Evolutionary conservation across 1,140 invertebrate species (phyloP), one percentile per base, ranked within the genome.

Genomic region (Capitella teleta): DNA sequence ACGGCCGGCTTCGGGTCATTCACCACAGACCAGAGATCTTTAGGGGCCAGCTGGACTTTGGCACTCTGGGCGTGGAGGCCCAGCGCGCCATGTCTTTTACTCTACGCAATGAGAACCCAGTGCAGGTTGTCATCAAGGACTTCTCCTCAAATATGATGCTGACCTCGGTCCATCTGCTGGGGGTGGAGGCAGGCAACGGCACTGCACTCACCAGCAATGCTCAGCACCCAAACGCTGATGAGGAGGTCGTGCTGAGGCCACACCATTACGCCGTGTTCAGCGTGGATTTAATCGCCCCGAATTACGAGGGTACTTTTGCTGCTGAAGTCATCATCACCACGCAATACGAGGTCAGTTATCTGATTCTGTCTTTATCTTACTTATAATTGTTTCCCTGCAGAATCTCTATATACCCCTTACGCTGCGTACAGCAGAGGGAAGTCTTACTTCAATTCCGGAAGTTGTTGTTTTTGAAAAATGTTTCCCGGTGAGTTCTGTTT

Each of bases 21-120:
- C 72, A 72, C 49, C 66, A 73, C 64, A 61, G 72, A 47, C 67
- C 66, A 41, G 72, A 80, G 50, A 68, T 64, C 46, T 66, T 59
- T 46, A 61, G 77, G 59, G 76, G 75, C 26, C 76, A 77, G 45
- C 73, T 87, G 57, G 81, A 86, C 70, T 81, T 87, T 67, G 85
- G 85, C 12, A 78, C 81, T 10, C 73, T 87, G n/a, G 80, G 82
- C 30, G 78, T 81, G 49, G 77, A 78, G 6, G 80, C 80, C 30
- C 75, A 76, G 45, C 79, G 81, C 53, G 78, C 80, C 55, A 77
- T 82, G 28, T 77, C 79, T 55, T 84, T 86, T 70, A 79, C 81
- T 24, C 59, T 87, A n/a, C 72, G 80, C 50, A 87, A 87, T 70
- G 76, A 80, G 54, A 87, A 86, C 68, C 85, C 84, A 16, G 78